These are phyloP conservation scores for Natrix natrix DNA, from an alignment of 2,797 vertebrate genomes.

Conservation along the genomic window DNA sequence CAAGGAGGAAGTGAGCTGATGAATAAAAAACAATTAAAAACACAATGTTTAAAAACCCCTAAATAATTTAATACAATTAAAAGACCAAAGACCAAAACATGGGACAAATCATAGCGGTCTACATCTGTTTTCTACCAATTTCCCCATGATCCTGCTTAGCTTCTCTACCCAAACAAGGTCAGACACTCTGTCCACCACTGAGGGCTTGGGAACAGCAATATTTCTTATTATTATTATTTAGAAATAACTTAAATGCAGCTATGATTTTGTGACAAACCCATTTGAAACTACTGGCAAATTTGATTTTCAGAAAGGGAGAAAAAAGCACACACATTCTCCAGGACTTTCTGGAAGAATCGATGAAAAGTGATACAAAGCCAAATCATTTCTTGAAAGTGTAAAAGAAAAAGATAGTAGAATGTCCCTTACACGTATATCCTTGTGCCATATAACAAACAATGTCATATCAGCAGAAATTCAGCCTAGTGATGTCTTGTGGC, in stretches of 20 bases:
- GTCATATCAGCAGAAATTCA: background rate
- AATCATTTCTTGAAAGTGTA: background rate
- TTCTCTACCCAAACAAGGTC: background rate
- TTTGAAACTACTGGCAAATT: conserved; percentile 9
- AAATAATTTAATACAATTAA: too few species aligned
- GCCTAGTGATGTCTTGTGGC: background rate
- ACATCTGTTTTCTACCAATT: background rate
- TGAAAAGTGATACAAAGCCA: background rate
- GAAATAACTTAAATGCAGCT: background rate
- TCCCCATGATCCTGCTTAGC: background rate
- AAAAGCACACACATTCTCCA: background rate
- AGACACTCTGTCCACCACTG: background rate
- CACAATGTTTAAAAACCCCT: too few species aligned
- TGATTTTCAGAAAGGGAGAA: background rate
- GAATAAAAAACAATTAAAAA: too few species aligned
- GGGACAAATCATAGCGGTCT: background rate
- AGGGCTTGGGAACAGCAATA: background rate
- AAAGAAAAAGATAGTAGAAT: background rate
- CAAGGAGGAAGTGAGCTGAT: too few species aligned
- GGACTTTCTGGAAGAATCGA: background rate
- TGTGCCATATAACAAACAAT: background rate
- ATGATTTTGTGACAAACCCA: background rate
- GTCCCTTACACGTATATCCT: background rate
- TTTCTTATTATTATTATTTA: background rate
- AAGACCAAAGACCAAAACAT: background rate